Percentiles rank a stretch among this genome's conserved stretches.
These are phyloP conservation scores for Synergus umbraculus DNA, from an alignment of 2,888 invertebrate species.

Conservation along the genomic window DNA sequence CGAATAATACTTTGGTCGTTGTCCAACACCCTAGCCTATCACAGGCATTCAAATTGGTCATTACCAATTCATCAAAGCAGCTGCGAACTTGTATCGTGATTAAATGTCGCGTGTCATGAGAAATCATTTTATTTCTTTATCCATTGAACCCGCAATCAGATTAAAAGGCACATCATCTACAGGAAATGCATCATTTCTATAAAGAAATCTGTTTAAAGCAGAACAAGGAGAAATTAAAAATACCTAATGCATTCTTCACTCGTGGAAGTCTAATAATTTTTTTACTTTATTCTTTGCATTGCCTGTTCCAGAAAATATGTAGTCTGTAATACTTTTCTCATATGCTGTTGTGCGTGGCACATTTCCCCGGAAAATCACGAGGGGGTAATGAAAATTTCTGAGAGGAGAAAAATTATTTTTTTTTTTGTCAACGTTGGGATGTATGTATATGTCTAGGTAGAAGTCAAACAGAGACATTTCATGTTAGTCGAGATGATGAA, in stretches of 20 bases:
- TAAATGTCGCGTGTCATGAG: constrained; percentile 18
- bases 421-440: background rate
- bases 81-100: background rate
- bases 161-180: background rate
- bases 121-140: background rate
- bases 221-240: no score
- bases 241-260: background rate
- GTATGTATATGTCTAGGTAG: background rate
- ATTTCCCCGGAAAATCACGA: background rate
- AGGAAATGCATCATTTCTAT: no score
- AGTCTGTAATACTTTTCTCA: background rate
- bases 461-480: background rate
- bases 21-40: constrained; percentile 43
- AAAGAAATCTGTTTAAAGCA: no score
- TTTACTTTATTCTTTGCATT: background rate
- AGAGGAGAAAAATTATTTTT: background rate
- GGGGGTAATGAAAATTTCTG: background rate
- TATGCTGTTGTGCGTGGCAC: background rate
- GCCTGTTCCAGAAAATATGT: background rate
- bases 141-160: background rate
- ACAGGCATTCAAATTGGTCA: constrained; percentile 15
- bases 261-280: background rate
- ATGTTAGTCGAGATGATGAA: background rate
- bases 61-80: constrained; percentile 10
- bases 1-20: constrained; percentile 52